Percentiles rank a stretch among this genome's conserved stretches.
phyloP scores from a whole-genome alignment of 1,140 invertebrate species.

The Trichonephila clavata region DNA sequence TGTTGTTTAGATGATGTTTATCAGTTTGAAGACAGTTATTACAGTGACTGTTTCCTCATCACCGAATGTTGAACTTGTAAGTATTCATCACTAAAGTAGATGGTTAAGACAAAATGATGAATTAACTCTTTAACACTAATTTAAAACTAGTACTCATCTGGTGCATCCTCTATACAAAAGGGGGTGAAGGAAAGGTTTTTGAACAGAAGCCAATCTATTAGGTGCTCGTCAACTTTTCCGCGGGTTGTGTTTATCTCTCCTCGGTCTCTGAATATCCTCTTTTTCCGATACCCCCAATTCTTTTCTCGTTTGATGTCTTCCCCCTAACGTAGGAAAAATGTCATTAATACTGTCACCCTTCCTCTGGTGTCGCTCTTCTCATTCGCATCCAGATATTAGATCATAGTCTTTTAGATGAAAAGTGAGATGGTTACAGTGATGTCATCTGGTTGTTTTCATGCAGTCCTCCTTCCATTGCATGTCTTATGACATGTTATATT shows the following conservation, averaged over 20 bases:
- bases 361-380: not conserved
- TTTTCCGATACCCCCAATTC: not conserved
- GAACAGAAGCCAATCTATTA: not conserved
- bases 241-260: not conserved
- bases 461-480: too few relatives aligned
- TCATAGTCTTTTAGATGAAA: not conserved
- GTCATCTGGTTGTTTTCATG: not conserved
- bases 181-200: not conserved
- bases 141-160: not conserved
- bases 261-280: not conserved
- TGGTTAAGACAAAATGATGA: not conserved
- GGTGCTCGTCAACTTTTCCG: not conserved
- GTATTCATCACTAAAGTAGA: too few relatives aligned
- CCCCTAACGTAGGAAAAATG: not conserved
- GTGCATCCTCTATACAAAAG: not conserved
- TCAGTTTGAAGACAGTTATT: too few relatives aligned
- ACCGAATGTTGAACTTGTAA: too few relatives aligned
- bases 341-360: not conserved
- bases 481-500: too few relatives aligned
- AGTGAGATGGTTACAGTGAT: not conserved
- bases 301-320: not conserved
- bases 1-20: too few relatives aligned
- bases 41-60: too few relatives aligned
- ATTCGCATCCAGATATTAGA: not conserved
- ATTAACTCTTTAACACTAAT: not conserved